Evolutionary conservation across 1,140 invertebrate genomes (phyloP).

Genomic region (Zaprionus gabonicus): DNA sequence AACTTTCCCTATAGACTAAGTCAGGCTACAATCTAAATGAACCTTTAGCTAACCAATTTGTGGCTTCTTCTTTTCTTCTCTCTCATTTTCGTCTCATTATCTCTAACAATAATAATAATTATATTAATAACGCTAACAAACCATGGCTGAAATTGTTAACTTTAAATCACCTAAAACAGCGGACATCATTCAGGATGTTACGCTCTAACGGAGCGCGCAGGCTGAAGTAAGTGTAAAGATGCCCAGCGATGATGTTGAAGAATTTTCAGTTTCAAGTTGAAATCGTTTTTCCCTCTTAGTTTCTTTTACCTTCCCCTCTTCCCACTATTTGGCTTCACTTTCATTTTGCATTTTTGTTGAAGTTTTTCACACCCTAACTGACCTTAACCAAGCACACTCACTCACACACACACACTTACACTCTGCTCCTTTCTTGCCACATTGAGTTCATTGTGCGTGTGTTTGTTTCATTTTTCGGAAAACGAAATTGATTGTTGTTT

Average conservation of each 20-base stretch:
- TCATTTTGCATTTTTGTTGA: slow-evolving; percentile 16
- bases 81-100: slow-evolving; percentile 32
- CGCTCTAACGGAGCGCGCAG: slow-evolving; percentile 84
- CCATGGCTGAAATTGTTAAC: slow-evolving; percentile 12
- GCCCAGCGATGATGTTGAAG: slow-evolving; percentile 48
- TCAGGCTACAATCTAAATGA: slow-evolving; percentile 12
- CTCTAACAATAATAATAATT: slow-evolving; percentile 7
- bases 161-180: slow-evolving; percentile 49
- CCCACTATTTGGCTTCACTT: slow-evolving; percentile 1
- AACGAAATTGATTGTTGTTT: slow-evolving; percentile 36
- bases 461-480: slow-evolving; percentile 18
- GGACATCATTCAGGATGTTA: slow-evolving; percentile 85
- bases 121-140: slow-evolving; percentile 28
- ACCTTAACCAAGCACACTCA: slow-evolving; percentile 12
- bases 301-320: not conserved
- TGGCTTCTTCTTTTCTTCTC: slow-evolving; percentile 31
- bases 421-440: not conserved
- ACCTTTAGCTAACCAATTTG: slow-evolving; percentile 38
- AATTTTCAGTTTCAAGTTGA: slow-evolving; percentile 59
- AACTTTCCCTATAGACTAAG: slow-evolving; percentile 9
- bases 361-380: slow-evolving; percentile 31
- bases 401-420: slow-evolving; percentile 9
- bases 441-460: slow-evolving; percentile 36
- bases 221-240: slow-evolving; percentile 82
- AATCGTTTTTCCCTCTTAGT: not conserved